Evolutionary conservation across 2,113 vertebrate genomes (phyloP).

Genomic region (Pyrgilauda ruficollis): DNA sequence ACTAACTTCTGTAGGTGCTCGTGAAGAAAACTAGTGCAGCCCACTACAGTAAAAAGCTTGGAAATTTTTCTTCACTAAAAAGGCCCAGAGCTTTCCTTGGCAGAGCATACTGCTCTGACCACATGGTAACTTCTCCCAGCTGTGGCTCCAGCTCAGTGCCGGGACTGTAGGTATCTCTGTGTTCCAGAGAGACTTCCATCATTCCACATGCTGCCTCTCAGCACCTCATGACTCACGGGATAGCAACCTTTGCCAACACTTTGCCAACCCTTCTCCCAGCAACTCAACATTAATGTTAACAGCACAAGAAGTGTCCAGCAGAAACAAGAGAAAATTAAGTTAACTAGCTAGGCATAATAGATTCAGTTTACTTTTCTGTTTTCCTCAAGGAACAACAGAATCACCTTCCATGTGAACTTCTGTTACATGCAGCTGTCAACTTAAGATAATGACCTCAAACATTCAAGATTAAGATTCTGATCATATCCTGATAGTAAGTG

Average conservation of each 20-base stretch:
- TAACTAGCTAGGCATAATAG: neutral
- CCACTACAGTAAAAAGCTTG: neutral
- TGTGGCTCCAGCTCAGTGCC: rapidly evolving
- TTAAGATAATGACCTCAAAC: neutral
- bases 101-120: neutral
- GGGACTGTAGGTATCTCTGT: rapidly evolving
- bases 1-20: neutral
- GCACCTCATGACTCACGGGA: rapidly evolving
- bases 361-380: neutral
- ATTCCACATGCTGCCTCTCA: neutral
- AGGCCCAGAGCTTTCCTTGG: neutral
- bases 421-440: neutral
- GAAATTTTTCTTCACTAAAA: neutral
- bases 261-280: neutral
- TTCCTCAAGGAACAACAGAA: neutral
- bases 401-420: neutral
- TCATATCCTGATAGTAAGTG: neutral
- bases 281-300: neutral
- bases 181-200: neutral
- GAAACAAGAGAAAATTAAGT: neutral
- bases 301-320: neutral
- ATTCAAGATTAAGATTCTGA: neutral
- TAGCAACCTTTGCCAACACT: neutral
- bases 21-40: neutral
- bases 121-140: neutral